Base-by-base conservation (phyloP, 2,888 invertebrate species). In the Thymelicus acteon region DNA sequence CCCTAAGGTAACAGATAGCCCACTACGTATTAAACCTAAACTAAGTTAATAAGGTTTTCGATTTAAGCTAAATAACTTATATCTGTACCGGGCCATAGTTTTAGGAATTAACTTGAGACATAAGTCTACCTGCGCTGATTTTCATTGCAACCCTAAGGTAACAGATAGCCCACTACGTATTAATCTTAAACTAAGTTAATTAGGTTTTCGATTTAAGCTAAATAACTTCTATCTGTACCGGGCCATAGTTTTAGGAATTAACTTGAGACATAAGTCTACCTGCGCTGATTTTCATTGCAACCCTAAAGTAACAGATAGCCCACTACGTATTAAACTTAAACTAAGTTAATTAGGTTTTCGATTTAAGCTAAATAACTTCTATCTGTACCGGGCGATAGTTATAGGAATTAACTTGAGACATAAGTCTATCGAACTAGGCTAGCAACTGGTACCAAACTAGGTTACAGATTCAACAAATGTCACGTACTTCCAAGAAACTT, bases 381-480 rank as follows among this genome's bases (percentile, higher is more conserved):
- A 31, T 54, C 54, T 54, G 8, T 24, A 5, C 5, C 2, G 31
- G 19, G 19, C 6, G 31, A 31, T 54, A 54, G 10, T 24, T 54
- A 31, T 54, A 54, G 54, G 13, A 40, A 60, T 60, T 57, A 52
- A 67, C 15, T 54, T 54, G 54, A 54, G 54, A 54, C 54, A 54
- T 54, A 54, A 54, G 54, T 24, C 44, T 54, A 54, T 12, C 10
- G 44, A 62, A 57, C 47, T 57, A 66, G 12, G 24, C 40, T 52
- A 54, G 54, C 24, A 48, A 54, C 44, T 44, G 31, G 39, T 58
- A 64, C 40, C 63, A 15, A 63, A 63, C 49, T 63, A 39, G 63
- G 63, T 63, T 63, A 63, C 63, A 8, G 49, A 49, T 49, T 63
- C 54, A 19, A 24, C 54, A 54, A 54, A 54, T 54, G 54, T 54